Evolutionary conservation across 2,888 invertebrate genomes (phyloP), one percentile per base, ranked within the genome.

Genomic region (Adelognathus sp.): DNA sequence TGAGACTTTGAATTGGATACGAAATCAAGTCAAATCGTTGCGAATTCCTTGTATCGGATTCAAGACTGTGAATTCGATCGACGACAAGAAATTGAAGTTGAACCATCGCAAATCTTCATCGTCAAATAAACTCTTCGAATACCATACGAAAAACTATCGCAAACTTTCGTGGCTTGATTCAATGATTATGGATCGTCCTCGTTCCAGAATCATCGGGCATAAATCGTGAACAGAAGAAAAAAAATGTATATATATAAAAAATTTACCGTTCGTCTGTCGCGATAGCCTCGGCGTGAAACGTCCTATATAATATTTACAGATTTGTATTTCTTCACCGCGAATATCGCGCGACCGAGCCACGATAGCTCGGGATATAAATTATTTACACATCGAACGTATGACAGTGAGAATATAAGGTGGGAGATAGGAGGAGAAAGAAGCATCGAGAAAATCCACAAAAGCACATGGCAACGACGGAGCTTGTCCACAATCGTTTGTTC

Each of bases 221-320:
- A 3, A 86, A 82, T 74, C 85, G 90, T 67, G 92, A 46, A 41
- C 3, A 14, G 16, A 52, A 36, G n/a, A 36, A 36, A 36, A 50
- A 39, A 36, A 6, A 33, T 89, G 93, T 94, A 58, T n/a, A n/a
- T n/a, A n/a, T n/a, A n/a, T n/a, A 16, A 63, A 50, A 18, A 39
- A 67, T 52, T 7, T 44, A 56, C 36, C 9, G 4, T 46, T 61
- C 29, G 33, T 66, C 36, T 27, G 39, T 31, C 63, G 54, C 14
- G 14, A 18, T 11, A 39, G 14, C 56, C 24, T 44, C 33, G 18
- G 24, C 50, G n/a, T 50, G 27, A 39, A 63, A 58, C 21, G 7
- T 54, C 39, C 46, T 46, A 27, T 61, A 75, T 75, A 36, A n/a
- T 79, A 54, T 72, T 52, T 63, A 79, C 67, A 78, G 50, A 79